phyloP scores from a whole-genome alignment of 2,797 vertebrate genomes.

The Anguilla obscura region DNA sequence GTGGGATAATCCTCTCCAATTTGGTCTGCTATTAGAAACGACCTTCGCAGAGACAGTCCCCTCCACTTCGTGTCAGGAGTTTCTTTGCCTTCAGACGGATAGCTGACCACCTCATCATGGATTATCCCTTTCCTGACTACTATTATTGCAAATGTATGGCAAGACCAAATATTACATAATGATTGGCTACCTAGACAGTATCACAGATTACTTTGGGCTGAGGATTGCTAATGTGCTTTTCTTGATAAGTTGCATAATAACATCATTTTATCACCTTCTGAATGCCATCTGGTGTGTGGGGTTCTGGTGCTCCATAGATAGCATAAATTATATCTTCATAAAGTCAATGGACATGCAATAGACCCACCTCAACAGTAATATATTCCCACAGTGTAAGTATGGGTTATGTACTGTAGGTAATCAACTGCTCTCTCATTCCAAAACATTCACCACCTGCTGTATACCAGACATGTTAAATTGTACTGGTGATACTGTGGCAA shows the following conservation, averaged over 20 bases:
- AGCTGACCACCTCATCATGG: too few relatives aligned
- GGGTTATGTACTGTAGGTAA: background rate
- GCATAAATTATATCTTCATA: too few relatives aligned
- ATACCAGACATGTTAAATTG: background rate
- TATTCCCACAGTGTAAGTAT: background rate
- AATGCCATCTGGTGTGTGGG: background rate
- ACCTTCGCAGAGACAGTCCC: too few relatives aligned
- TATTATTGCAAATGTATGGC: background rate
- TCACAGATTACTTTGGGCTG: background rate
- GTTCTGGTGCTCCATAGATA: background rate
- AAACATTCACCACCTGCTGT: constrained; percentile 7
- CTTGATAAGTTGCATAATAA: too few relatives aligned
- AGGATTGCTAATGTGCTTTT: background rate
- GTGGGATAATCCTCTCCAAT: too few relatives aligned
- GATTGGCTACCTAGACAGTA: background rate
- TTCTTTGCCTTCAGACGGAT: too few relatives aligned
- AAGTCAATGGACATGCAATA: background rate
- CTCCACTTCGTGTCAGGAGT: too few relatives aligned
- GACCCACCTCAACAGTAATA: background rate
- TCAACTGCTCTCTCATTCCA: constrained; percentile 12
- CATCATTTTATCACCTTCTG: background rate
- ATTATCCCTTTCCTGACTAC: background rate
- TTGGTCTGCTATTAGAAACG: too few relatives aligned
- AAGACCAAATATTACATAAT: background rate
- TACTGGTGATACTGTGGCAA: background rate